Conservation (phyloP, 2,113 vertebrate genomes). For the Notiomystis cincta region DNA sequence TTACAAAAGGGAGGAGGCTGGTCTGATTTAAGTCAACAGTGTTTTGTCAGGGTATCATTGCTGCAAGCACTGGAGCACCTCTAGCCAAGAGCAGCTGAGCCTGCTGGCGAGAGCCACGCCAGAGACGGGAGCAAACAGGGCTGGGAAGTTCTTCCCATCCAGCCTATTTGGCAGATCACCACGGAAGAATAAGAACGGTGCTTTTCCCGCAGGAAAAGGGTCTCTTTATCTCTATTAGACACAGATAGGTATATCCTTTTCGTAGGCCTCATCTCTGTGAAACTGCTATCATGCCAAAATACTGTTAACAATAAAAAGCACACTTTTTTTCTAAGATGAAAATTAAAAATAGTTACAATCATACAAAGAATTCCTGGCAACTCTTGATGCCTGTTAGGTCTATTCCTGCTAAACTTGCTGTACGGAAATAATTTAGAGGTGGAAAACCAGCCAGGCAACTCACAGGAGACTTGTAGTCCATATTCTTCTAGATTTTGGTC, state of each 20-base stretch:
- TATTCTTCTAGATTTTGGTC: not conserved
- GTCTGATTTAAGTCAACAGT: not conserved
- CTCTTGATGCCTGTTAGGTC: not conserved
- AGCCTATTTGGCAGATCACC: not conserved
- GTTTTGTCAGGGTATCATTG: not conserved
- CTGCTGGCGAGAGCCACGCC: not conserved
- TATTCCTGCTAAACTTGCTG: not conserved
- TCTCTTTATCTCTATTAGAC: not conserved
- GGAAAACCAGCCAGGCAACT: not conserved
- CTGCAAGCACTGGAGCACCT: not conserved
- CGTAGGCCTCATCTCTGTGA: not conserved
- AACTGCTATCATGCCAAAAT: not conserved
- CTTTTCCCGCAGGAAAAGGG: not conserved
- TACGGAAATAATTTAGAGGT: not conserved
- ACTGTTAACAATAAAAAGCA: not conserved
- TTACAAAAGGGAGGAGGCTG: not conserved
- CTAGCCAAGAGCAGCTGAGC: constrained; percentile 6
- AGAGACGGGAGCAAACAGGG: not conserved
- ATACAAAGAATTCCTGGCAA: constrained; percentile 1
- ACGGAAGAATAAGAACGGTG: not conserved
- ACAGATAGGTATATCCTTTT: not conserved
- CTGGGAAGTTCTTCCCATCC: not conserved
- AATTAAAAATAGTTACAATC: constrained; percentile 18
- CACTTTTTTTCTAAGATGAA: not conserved
- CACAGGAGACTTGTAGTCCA: not conserved